Base-by-base conservation (phyloP, 2,888 invertebrate genomes). In the Frankliniella intonsa region DNA sequence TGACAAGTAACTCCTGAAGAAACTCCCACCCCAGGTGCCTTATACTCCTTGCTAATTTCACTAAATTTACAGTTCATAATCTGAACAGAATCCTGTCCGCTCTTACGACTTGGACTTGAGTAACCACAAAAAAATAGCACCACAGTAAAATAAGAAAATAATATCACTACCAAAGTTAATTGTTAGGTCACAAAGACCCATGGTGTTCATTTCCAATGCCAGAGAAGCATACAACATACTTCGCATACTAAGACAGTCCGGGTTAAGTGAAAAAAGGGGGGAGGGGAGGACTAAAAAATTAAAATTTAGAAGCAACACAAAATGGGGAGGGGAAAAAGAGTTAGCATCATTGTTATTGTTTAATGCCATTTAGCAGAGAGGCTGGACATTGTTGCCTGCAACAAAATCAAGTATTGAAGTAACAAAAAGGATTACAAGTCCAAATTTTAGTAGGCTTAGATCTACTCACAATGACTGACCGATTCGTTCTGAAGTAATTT, bases 321-420 rank as follows among this genome's bases (percentile, higher is more conserved):
- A 55, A 55, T 14, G 55, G 17, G 17, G 17, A 55, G 17, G 17
- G 17, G 17, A 62, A 62, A n/a, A 62, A 55, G 17, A 62, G 62
- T 62, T 62, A 62, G 62, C 62, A 62, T 62, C 17, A 62, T 62
- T 62, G 62, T 62, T 62, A 62, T 76, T 25, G 25, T 76, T 76
- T 76, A 76, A 76, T 76, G 25, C 69, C 69, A 76, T 76, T 25
- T 76, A 25, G 69, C 69, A 76, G n/a, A 25, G 25, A 76, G 69
- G 69, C 69, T 76, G 22, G 25, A 76, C 69, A 76, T 76, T 76
- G 69, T 76, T 76, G 69, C 69, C 69, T 76, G 69, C 69, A 76
- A 76, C 69, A 76, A 76, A 76, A n/a, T 25, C 38, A 38, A 38
- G 38, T 25, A 76, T 76, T 25, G 25, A 76, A 76, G 25, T 55